Base-by-base conservation (phyloP, 64 coral and sea anemone species). In the Dendrophyllia cribrosa region DNA sequence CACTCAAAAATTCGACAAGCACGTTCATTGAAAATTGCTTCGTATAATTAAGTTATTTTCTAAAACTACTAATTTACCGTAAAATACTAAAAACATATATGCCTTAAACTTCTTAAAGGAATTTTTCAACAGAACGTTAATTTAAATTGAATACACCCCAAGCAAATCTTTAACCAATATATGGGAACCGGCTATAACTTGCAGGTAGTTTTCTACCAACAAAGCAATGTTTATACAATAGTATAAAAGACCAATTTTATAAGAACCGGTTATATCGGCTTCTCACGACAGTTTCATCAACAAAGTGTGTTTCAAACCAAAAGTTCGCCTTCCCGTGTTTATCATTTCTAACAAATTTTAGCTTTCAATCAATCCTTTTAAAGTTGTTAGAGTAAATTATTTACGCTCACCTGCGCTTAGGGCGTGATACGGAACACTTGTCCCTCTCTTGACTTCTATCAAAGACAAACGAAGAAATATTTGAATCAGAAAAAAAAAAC, bases 321-420 rank as follows among this genome's bases (percentile, higher is more conserved):
- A 50, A 66, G 45, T 51, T 8, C 23, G 11, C 10, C 34, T n/a
- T 0, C 4, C 1, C 19, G 16, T 66, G n/a, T 13, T 5, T 49
- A 16, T 8, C 13, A 48, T 20, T 9, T 47, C 0, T 45, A 13
- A 20, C 8, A 67, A 22, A 67, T 12, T 66, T 50, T 7, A 20
- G 59, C 17, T 65, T 81, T 66, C 17, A 22, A 51, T 6, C 16
- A 7, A 34, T 9, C 45, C 8, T 82, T 65, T 63, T 3, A 46
- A 82, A 82, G 19, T 17, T 46, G 53, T 9, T 51, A 11, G 4
- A 83, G 16, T 83, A 50, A 83, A 83, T 83, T 66, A 83, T 83
- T 83, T 67, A 83, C 1, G 21, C 60, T 46, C 7, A 83, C 80
- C 80, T 83, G 80, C 63, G 46, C 47, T 24, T 15, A 59, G 63